Evolutionary conservation across 2,797 vertebrate species (phyloP).

Genomic region (Intellagama lesueurii): DNA sequence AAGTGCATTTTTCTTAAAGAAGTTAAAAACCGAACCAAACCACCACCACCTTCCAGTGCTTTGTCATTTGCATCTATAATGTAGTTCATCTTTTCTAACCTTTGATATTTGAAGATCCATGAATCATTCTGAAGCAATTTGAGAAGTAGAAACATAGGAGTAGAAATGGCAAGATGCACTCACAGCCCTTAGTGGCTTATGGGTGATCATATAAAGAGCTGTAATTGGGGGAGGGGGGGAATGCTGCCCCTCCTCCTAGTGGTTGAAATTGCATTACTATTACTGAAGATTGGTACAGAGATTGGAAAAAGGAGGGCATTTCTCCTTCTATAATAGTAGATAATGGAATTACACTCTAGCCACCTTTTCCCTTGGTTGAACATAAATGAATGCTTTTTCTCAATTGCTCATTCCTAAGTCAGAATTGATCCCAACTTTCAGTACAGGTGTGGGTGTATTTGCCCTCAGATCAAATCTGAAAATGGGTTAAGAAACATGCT

Average conservation of each 20-base stretch:
- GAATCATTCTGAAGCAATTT: conserved; percentile 1
- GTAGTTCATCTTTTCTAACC: neutral
- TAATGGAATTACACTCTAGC: neutral
- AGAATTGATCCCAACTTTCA: neutral
- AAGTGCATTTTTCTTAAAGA: neutral
- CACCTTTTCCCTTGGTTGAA: neutral
- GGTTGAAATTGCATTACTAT: neutral
- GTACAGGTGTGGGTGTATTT: neutral
- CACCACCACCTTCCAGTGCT: no score
- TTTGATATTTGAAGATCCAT: neutral
- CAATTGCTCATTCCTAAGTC: neutral
- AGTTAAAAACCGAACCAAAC: neutral
- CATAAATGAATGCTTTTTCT: neutral
- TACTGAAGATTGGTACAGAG: neutral
- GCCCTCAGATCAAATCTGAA: neutral
- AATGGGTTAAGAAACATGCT: neutral
- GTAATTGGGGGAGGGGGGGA: neutral
- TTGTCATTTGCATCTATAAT: neutral
- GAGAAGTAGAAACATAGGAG: neutral
- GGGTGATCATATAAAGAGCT: neutral
- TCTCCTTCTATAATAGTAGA: neutral
- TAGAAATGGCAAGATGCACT: neutral
- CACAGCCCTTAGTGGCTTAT: neutral
- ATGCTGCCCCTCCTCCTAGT: neutral
- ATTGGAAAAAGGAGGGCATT: neutral